Evolutionary conservation across 2,797 vertebrate species (phyloP), one percentile per base, ranked within the genome.

Genomic region (Semotilus atromaculatus): DNA sequence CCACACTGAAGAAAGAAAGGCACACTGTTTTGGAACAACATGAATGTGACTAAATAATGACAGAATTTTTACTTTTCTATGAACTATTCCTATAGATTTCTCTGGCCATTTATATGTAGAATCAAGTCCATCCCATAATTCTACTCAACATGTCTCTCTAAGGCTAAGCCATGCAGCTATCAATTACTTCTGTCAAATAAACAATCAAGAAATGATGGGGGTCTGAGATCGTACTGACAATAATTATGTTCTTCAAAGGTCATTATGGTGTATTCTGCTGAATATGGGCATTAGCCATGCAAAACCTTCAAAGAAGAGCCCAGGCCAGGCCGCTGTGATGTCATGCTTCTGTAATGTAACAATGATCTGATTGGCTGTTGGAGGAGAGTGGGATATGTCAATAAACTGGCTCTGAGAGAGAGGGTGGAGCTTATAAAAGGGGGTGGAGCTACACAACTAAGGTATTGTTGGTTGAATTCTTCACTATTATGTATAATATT

Each of bases 221-320:
- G 85, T 82, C 3, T 67, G 43, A 82, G 80, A 55, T 89, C 26
- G 45, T 81, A 85, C 85, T 5, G 48, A 40, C 7, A 67, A 9
- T 4, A 23, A 1, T 48, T 2, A 7, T 45, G n/a, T 40, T 88
- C 83, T 86, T 90, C 83, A 87, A 58, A 34, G 66, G 80, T 90
- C 55, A 51, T 48, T 60, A 36, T 68, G 48, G 53, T 86, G 66
- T 85, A 81, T 89, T 91, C 90, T 92, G 90, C 91, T 6, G 86
- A 93, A 90, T 93, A 93, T 91, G 92, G 81, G 78, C 91, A 93
- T 77, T 93, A 94, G 97, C 96, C 97, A 98, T 98, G 98, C 97
- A 96, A 93, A 96, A 95, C 94, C 96, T 96, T 94, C 94, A 90
- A 91, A 93, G 93, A 94, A 91, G 94, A 97, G 97, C 97, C 94